phyloP scores from a whole-genome alignment of 2,888 invertebrate genomes.

The Pogonocherus hispidulus region DNA sequence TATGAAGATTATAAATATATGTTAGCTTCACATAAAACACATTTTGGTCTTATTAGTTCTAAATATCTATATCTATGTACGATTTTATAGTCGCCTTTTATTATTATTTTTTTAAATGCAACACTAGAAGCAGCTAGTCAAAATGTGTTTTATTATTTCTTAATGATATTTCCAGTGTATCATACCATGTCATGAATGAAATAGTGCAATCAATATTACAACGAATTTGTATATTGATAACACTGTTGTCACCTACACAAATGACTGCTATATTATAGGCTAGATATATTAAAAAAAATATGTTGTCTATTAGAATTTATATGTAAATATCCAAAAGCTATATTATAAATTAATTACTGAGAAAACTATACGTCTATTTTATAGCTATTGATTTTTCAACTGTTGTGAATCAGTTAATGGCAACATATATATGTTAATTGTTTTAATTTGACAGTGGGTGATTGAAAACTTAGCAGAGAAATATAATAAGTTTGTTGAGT shows the following conservation, averaged over 20 bases:
- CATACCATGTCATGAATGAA: slow-evolving; percentile 25
- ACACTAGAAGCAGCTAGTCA: background rate
- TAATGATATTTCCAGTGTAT: slow-evolving; percentile 15
- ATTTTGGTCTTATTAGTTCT: background rate
- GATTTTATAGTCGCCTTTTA: background rate
- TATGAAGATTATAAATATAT: slow-evolving; percentile 4
- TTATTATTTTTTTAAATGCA: background rate
- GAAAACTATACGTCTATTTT: background rate
- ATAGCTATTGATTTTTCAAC: background rate
- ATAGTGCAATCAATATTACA: slow-evolving; percentile 42
- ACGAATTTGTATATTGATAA: slow-evolving; percentile 35
- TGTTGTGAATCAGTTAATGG: background rate
- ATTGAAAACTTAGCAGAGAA: background rate
- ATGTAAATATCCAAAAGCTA: slow-evolving; percentile 49
- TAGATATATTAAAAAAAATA: slow-evolving; percentile 51
- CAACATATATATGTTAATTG: background rate
- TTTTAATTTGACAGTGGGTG: background rate
- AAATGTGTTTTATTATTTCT: slow-evolving; percentile 18
- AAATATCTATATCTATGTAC: background rate
- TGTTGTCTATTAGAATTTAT: slow-evolving; percentile 56
- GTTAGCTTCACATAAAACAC: slow-evolving; percentile 6
- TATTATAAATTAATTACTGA: slow-evolving; percentile 3
- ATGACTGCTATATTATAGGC: slow-evolving; percentile 53
- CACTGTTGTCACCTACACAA: slow-evolving; percentile 43
- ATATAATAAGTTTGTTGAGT: background rate